Conservation (phyloP, 2,113 vertebrate species). For the Pardalotus punctatus region DNA sequence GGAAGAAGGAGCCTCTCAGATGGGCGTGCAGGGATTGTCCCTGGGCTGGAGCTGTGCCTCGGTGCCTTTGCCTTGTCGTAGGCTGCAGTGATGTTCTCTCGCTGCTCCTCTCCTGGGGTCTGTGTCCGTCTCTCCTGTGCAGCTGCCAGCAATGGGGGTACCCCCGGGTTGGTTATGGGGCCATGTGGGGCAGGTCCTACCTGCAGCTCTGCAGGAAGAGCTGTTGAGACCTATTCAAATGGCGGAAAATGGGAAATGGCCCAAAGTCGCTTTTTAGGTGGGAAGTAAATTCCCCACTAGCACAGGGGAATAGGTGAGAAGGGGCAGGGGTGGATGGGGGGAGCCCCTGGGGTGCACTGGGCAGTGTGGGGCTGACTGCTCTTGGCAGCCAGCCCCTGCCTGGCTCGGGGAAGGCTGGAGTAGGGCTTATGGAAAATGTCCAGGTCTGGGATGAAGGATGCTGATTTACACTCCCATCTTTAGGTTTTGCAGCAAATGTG, state of each 20-base stretch:
- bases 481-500: not conserved
- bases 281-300: not conserved
- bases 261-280: not conserved
- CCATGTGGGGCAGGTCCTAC: not conserved
- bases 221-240: fast-evolving
- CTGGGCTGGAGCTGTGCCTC: not conserved
- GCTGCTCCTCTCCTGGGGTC: not conserved
- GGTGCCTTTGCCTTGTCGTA: not conserved
- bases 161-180: not conserved
- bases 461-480: not conserved
- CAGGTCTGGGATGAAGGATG: not conserved
- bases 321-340: fast-evolving
- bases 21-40: not conserved
- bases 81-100: not conserved
- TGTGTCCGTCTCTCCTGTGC: fast-evolving
- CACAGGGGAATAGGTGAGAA: not conserved
- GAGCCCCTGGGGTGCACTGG: not conserved
- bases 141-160: not conserved
- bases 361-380: not conserved
- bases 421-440: not conserved
- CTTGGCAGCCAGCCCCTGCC: not conserved
- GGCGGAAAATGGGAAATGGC: not conserved
- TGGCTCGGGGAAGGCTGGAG: not conserved
- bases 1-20: too few relatives aligned
- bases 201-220: not conserved